Conservation (phyloP, 2,797 vertebrate species). For the Lithobates pipiens region DNA sequence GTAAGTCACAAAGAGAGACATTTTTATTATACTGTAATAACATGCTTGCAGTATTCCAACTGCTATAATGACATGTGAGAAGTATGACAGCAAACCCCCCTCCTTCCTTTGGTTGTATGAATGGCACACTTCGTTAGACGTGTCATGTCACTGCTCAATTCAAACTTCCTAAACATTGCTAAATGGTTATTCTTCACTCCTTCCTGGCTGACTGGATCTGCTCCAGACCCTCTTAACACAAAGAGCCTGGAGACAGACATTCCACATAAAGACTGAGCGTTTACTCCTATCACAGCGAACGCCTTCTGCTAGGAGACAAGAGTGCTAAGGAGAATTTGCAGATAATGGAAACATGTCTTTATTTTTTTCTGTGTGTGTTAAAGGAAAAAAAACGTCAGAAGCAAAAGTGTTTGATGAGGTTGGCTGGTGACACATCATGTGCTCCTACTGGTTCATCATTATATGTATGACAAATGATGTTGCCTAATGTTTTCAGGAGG, state of each 20-base stretch:
- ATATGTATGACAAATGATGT: slow-evolving; percentile 22
- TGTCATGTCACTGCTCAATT: slow-evolving; percentile 68
- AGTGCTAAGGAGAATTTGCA: slow-evolving; percentile 28
- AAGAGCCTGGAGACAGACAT: slow-evolving; percentile 48
- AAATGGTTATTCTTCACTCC: slow-evolving; percentile 59
- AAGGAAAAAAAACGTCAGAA: slow-evolving; percentile 29
- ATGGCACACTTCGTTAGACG: slow-evolving; percentile 66
- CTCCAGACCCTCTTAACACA: slow-evolving; percentile 48
- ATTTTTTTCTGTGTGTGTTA: slow-evolving; percentile 12
- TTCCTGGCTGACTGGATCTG: slow-evolving; percentile 49
- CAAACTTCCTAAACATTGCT: slow-evolving; percentile 65
- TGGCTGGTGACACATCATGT: slow-evolving; percentile 38
- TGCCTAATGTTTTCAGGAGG: slow-evolving; percentile 40
- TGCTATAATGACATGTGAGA: slow-evolving; percentile 72
- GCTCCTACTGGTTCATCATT: slow-evolving; percentile 37
- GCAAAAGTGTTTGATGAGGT: slow-evolving; percentile 34
- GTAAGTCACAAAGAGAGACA: slow-evolving; percentile 70
- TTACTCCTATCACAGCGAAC: slow-evolving; percentile 29
- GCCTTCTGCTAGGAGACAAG: slow-evolving; percentile 39
- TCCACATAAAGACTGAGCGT: slow-evolving; percentile 41
- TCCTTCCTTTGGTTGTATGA: slow-evolving; percentile 66
- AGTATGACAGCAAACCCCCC: slow-evolving; percentile 69
- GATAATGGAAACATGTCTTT: slow-evolving; percentile 38
- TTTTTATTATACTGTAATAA: slow-evolving; percentile 74
- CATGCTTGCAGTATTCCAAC: slow-evolving; percentile 68